Evolutionary conservation across 2,113 vertebrate genomes (phyloP).

Genomic region (Rousettus leschenaultii): DNA sequence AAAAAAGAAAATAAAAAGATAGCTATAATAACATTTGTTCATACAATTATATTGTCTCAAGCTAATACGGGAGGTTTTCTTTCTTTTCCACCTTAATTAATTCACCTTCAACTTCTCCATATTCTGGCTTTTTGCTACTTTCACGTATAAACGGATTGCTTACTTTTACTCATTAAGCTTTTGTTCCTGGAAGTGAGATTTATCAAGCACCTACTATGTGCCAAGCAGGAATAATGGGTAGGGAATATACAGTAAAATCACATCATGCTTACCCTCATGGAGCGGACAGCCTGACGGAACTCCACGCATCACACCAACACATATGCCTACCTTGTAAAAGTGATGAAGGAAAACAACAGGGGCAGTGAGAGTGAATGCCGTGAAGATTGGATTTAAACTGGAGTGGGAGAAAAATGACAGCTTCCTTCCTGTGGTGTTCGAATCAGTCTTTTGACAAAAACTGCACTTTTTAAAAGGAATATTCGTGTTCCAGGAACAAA

Average conservation of each 20-base stretch:
- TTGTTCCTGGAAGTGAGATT: background rate
- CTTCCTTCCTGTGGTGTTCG: background rate
- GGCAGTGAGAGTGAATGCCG: background rate
- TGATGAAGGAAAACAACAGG: background rate
- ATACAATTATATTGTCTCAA: background rate
- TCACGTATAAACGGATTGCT: background rate
- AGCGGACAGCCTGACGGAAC: background rate
- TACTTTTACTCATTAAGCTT: background rate
- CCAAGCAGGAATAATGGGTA: background rate
- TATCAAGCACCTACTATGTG: background rate
- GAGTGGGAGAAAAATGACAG: background rate
- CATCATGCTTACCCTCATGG: background rate
- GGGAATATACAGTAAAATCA: background rate
- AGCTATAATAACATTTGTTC: background rate
- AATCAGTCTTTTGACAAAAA: background rate
- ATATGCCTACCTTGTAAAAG: background rate
- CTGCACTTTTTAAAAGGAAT: background rate
- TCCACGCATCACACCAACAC: background rate
- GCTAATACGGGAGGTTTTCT: background rate
- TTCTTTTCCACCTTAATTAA: constrained; percentile 24
- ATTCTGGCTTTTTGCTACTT: background rate
- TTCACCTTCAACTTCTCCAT: background rate
- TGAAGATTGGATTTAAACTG: background rate
- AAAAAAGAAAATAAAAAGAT: background rate
- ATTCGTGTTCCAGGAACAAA: background rate